Evolutionary conservation across 1,140 invertebrate genomes (phyloP), one percentile per base, ranked within the genome.

Genomic region (Globodera ellingtonae): DNA sequence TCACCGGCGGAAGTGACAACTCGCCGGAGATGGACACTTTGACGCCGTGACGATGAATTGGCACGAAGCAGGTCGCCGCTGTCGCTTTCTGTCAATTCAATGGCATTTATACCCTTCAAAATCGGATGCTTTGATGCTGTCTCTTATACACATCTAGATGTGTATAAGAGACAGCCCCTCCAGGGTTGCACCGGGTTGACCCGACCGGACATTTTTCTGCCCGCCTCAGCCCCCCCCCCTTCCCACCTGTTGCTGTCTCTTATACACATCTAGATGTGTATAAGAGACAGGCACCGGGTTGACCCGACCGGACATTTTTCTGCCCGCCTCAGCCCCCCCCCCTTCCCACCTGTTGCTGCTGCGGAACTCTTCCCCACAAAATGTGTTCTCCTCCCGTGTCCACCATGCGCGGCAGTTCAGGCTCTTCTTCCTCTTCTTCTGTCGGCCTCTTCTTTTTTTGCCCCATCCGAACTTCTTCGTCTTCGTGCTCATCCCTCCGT

Each of bases 21-120:
- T 77, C 75, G 21, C 75, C 75, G n/a, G 75, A 77, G 46, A 77
- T 52, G 50, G 73, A 75, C 50, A 75, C 73, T 50, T 75, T 75
- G 44, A 47, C 75, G 24, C 35, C 75, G 69, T 48, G 21, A 24
- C 75, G 65, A 67, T 65, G 75, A 3, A 69, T 67, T 52, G 69
- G 75, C 24, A 77, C 75, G 46, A 65, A 65, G 9, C 18, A 52
- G 35, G 24, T 21, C 50, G 62, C 75, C 62, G 24, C 47, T 69
- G 48, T 4, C 66, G 50, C n/a, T 24, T 66, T 62, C 48, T 66
- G 56, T 50, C 46, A 46, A 59, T 75, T 35, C 59, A 21, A 21
- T 44, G 66, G 66, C 35, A 67, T 21, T 67, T 67, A 8, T 44
- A 35, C 35, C 35, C 18, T 67, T 10, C 65, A 67, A 67, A 9